Conservation (phyloP, 2,797 vertebrate species). For the Molossus molossus region DNA sequence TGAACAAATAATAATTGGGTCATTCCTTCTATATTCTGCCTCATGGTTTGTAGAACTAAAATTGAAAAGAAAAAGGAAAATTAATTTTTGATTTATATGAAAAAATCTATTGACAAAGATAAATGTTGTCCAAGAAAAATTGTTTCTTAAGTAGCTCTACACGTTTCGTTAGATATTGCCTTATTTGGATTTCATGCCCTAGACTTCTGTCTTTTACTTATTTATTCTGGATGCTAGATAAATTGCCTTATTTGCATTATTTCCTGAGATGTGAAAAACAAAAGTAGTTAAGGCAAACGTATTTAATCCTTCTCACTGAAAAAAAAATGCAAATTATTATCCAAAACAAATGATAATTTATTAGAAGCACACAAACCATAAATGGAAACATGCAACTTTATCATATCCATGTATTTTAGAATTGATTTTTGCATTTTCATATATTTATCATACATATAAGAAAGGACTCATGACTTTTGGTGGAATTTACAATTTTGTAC, state of each 20-base stretch:
- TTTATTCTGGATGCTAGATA: not conserved
- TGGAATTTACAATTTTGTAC: slow-evolving; percentile 73
- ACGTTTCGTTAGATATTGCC: not conserved
- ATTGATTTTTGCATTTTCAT: slow-evolving; percentile 78
- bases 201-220: not conserved
- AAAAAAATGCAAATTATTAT: not conserved
- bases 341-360: not conserved
- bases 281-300: not conserved
- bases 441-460: slow-evolving; percentile 76
- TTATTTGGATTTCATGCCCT: not conserved
- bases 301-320: not conserved
- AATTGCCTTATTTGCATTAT: not conserved
- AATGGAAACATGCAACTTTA: slow-evolving; percentile 68
- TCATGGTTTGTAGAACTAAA: not conserved
- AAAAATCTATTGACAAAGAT: not conserved
- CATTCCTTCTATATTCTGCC: not conserved
- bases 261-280: not conserved
- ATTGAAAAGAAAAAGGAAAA: not conserved
- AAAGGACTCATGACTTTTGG: slow-evolving; percentile 64
- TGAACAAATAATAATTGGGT: not conserved
- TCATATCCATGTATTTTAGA: slow-evolving; percentile 71
- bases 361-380: slow-evolving; percentile 29
- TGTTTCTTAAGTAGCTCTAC: not conserved
- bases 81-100: not conserved
- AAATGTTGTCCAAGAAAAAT: not conserved